These are phyloP conservation scores for Harpagifer antarcticus DNA, from an alignment of 2,797 vertebrate genomes.

Conservation along the genomic window DNA sequence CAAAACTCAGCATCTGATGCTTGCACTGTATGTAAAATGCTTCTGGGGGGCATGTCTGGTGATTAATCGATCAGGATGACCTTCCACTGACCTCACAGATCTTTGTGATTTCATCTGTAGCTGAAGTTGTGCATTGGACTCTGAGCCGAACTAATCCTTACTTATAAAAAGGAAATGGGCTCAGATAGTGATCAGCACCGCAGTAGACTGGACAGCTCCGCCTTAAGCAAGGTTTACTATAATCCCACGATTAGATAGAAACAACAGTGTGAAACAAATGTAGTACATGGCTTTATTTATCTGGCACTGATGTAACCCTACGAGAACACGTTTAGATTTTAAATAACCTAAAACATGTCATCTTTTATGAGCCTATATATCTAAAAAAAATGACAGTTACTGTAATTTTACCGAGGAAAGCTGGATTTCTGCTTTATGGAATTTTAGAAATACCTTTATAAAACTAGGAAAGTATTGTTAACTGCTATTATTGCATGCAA, in stretches of 20 bases:
- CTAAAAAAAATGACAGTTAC: neutral
- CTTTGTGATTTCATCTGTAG: neutral
- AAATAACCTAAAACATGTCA: neutral
- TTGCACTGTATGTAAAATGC: no score
- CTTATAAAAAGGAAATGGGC: conserved; percentile 9
- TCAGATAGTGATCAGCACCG: conserved; percentile 34
- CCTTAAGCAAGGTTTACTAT: neutral
- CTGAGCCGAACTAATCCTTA: neutral
- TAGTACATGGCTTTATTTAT: neutral
- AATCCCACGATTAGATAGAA: neutral
- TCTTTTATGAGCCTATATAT: neutral
- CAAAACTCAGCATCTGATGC: no score
- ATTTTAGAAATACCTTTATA: no score
- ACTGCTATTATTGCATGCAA: neutral
- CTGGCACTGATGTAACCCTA: neutral
- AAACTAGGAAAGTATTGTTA: conserved; percentile 1
- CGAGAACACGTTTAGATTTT: neutral
- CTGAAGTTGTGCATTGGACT: neutral
- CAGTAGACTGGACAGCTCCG: conserved; percentile 31
- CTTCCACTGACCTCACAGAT: neutral
- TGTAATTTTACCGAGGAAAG: neutral
- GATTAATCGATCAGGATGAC: neutral
- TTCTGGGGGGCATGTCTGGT: neutral
- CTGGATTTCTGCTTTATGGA: neutral
- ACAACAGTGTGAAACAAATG: conserved; percentile 2